Evolutionary conservation across 2,113 vertebrate species (phyloP).

Genomic region (Lucifuga dentata): DNA sequence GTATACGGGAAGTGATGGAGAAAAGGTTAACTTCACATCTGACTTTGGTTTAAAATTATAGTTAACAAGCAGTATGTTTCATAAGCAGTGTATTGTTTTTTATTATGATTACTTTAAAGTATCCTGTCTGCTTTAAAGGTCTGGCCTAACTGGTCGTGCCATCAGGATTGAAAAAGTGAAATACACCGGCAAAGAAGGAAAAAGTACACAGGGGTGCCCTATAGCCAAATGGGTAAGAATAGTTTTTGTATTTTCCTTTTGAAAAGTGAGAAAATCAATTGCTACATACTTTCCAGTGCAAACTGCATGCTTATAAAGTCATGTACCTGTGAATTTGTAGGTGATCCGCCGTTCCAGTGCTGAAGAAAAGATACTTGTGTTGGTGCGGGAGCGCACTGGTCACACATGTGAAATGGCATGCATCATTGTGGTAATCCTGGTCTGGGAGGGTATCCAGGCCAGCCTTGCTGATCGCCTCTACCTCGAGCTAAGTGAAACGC

Average conservation of each 20-base stretch:
- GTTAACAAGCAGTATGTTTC: conserved; percentile 54
- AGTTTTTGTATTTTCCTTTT: neutral
- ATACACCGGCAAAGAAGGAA: conserved; percentile 99
- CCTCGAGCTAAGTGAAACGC: conserved; percentile 87
- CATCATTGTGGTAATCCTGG: conserved; percentile 92
- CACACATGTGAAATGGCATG: conserved; percentile 91
- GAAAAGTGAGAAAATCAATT: neutral
- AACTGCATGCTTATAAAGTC: neutral
- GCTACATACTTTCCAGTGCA: neutral
- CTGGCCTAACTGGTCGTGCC: conserved; percentile 90
- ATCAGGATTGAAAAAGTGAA: conserved; percentile 96
- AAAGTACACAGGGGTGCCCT: conserved; percentile 97
- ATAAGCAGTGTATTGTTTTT: neutral
- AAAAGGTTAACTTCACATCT: conserved; percentile 87
- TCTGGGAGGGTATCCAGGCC: conserved; percentile 93
- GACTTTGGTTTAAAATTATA: conserved; percentile 71
- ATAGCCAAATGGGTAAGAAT: conserved; percentile 98
- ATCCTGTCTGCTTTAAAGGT: conserved; percentile 79
- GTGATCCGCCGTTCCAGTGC: conserved; percentile 89
- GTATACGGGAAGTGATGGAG: conserved; percentile 95
- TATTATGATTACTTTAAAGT: conserved; percentile 19
- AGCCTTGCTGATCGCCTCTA: conserved; percentile 91
- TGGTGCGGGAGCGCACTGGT: conserved; percentile 91
- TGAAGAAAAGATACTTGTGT: conserved; percentile 94
- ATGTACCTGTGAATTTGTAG: conserved; percentile 72